These are phyloP conservation scores for Brachylomia viminalis DNA, from an alignment of 2,888 invertebrate genomes.

Conservation along the genomic window DNA sequence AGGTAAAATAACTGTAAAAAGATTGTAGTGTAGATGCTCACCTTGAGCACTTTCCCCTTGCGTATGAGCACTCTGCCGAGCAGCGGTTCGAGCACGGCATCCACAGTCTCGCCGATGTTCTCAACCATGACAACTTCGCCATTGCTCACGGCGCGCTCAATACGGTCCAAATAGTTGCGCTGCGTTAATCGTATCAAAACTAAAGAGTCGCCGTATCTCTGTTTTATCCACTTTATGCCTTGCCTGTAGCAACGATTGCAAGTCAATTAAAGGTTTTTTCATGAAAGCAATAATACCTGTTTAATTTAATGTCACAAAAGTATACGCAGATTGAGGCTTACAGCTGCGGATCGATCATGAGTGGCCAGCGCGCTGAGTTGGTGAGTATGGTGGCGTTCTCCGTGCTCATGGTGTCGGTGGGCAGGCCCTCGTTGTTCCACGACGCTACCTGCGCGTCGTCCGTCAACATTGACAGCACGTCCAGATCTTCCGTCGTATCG, in stretches of 20 bases:
- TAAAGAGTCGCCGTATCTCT: constrained; percentile 93
- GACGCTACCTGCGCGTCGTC: constrained; percentile 97
- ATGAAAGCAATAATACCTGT: neutral
- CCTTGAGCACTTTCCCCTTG: constrained; percentile 94
- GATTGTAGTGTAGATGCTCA: constrained; percentile 52
- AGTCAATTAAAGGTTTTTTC: neutral
- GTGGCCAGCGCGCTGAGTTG: constrained; percentile 97
- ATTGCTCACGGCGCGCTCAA: constrained; percentile 93
- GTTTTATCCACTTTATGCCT: constrained; percentile 98
- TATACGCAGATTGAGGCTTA: constrained; percentile 76
- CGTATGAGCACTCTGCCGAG: constrained; percentile 96
- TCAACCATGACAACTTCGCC: constrained; percentile 96
- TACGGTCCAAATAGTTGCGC: constrained; percentile 95
- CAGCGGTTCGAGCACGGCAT: constrained; percentile 97
- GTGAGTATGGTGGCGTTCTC: constrained; percentile 98
- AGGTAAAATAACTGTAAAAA: neutral
- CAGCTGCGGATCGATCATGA: constrained; percentile 98
- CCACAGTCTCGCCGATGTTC: constrained; percentile 96
- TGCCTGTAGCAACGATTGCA: constrained; percentile 87
- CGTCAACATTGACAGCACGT: constrained; percentile 96
- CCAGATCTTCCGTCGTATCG: constrained; percentile 94
- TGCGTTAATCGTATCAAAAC: constrained; percentile 94
- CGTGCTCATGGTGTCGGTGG: constrained; percentile 97
- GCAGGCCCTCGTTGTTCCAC: constrained; percentile 98
- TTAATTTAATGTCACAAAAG: neutral